These are phyloP conservation scores for Spilarctia lutea DNA, from an alignment of 2,888 invertebrate species.

Conservation along the genomic window DNA sequence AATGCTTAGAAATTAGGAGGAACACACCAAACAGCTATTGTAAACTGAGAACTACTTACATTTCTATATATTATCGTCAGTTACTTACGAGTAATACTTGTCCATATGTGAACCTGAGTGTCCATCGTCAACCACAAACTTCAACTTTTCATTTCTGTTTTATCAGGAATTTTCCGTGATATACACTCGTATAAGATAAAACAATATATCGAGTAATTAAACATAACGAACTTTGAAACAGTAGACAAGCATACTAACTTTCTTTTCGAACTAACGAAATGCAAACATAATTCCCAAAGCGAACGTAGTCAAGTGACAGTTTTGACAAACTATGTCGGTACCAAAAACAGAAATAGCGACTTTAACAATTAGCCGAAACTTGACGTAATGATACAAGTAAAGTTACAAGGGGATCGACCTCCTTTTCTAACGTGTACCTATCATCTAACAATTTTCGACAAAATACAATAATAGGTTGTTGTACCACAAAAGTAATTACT, in stretches of 20 bases:
- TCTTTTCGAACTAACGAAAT: not conserved
- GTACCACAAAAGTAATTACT: not conserved
- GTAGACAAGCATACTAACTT: not conserved
- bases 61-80: not conserved
- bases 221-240: not conserved
- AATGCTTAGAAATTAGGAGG: not conserved
- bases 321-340: not conserved
- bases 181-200: not conserved
- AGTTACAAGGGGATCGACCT: not conserved
- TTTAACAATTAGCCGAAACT: too few relatives aligned
- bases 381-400: not conserved
- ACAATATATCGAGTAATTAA: not conserved
- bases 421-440: not conserved
- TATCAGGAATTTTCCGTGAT: not conserved
- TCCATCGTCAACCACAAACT: too few relatives aligned
- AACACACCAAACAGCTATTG: not conserved
- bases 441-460: not conserved
- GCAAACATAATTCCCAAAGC: not conserved
- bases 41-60: not conserved
- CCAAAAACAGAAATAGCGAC: not conserved
- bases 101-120: too few relatives aligned
- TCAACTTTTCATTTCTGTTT: not conserved
- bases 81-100: too few relatives aligned
- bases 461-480: not conserved
- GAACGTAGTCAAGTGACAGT: not conserved